Percentiles rank a stretch among this genome's conserved stretches.
These are phyloP conservation scores for Sciurus vulgaris DNA, from an alignment of 2,797 vertebrate genomes.

Conservation along the genomic window DNA sequence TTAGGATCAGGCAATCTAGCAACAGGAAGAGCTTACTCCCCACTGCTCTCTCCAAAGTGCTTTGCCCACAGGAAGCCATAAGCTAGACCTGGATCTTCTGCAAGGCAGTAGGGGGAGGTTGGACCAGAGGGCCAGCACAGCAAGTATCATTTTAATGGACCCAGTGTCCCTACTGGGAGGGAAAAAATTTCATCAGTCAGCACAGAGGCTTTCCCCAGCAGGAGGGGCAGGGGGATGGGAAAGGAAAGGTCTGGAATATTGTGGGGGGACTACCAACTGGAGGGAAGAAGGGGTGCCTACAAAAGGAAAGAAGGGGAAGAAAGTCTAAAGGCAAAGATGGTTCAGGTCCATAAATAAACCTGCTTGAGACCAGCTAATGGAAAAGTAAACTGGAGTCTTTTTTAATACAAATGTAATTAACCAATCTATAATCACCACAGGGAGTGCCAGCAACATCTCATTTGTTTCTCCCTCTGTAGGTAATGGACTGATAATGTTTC, in stretches of 20 bases:
- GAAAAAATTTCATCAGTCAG: constrained; percentile 78
- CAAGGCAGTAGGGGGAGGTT: constrained; percentile 59
- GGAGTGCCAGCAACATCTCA: constrained; percentile 83
- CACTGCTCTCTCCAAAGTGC: constrained; percentile 74
- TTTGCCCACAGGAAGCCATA: constrained; percentile 75
- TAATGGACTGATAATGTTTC: constrained; percentile 86
- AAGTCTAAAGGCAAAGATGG: constrained; percentile 82
- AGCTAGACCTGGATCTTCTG: constrained; percentile 71
- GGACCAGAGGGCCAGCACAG: constrained; percentile 73
- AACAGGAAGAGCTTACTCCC: constrained; percentile 71
- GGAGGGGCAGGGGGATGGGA: constrained; percentile 66
- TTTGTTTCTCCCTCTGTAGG: constrained; percentile 86
- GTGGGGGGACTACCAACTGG: constrained; percentile 64
- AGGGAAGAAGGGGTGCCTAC: constrained; percentile 77
- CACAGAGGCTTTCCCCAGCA: constrained; percentile 74
- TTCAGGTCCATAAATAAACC: constrained; percentile 88
- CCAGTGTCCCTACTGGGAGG: constrained; percentile 76
- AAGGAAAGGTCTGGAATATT: constrained; percentile 67
- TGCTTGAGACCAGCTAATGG: constrained; percentile 87
- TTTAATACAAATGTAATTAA: constrained; percentile 89
- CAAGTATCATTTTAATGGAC: constrained; percentile 80
- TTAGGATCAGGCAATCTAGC: constrained; percentile 55
- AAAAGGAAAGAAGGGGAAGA: constrained; percentile 64
- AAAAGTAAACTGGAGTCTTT: constrained; percentile 86
- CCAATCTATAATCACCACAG: constrained; percentile 88